Evolutionary conservation across 1,140 invertebrate species (phyloP), one percentile per base, ranked within the genome.

Genomic region (Charaxes varanes): DNA sequence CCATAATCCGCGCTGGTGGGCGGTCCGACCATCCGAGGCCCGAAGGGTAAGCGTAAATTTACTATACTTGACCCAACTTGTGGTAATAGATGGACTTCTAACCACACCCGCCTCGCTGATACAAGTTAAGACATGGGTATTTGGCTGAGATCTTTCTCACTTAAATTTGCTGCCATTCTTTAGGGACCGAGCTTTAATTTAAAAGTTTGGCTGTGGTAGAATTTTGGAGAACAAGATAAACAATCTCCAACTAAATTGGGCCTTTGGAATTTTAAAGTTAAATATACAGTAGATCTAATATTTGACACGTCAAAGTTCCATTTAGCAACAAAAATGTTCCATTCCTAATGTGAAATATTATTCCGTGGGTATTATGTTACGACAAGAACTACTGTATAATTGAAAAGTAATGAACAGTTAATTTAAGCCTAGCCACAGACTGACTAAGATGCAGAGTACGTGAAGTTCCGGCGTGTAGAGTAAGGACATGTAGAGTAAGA

Each of bases 1-100:
- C 26, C 36, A 26, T 53, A 57, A 57, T 57, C 53, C 49, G 23
- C 27, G 26, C 8, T 36, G 16, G 28, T 42, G 38, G 44, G 49
- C 43, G 43, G 27, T 41, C 34, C 38, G 31, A 24, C 28, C 46
- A 22, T 41, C 34, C 38, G 31, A 24, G 30, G 41, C 48, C 38
- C 40, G 30, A 54, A 41, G 47, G 41, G 43, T 53, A 36, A 53
- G 41, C 40, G 30, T 41, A 38, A 57, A 45, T 53, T 57, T 50
- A 41, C 19, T 46, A 37, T 28, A 49, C 43, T 53, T 45, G 42
- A 53, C 42, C 53, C 50, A 44, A 38, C 41, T 49, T 46, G 48
- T 40, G 46, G 45, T 58, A 58, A 58, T 49, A 50, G 51, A 58
- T 58, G 50, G 46, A 27, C 30, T 26, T 47, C 17, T 30, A 31